Evolutionary conservation across 2,888 invertebrate genomes (phyloP), one percentile per base, ranked within the genome.

Genomic region (Heliconius aoede): DNA sequence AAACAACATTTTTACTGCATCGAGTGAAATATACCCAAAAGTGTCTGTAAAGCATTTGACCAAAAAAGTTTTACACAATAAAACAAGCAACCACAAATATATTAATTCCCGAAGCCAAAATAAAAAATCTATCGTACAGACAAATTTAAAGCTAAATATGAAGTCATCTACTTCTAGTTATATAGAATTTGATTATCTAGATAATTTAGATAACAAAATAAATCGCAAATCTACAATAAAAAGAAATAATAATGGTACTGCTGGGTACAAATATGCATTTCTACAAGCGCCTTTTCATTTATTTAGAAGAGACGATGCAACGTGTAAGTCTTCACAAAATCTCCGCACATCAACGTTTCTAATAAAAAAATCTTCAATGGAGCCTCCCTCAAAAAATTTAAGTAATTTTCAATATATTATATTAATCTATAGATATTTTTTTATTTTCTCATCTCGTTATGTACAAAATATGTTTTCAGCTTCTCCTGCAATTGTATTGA

Each of bases 151-250:
- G 76, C 74, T 62, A 73, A 78, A 75, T 32, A 26, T 67, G 15
- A 83, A 81, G 61, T 73, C 84, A 9, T 81, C 86, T 7, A 92
- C 91, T 21, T 85, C 89, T 4, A 92, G 91, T 84, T 90, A 84
- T 68, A 92, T 93, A 73, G 93, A 93, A 83, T 93, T 93, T 85
- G 90, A 92, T 83, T 93, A 93, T 83, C 85, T 90, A 76, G 90
- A 92, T 79, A 88, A 91, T 72, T 80, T 79, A 46, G 83, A 86
- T 72, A 85, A 87, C 18, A 81, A 75, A 68, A 15, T 77, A 1
- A 84, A 82, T 76, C 77, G 78, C 15, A 51, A 69, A 69, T 28
- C 30, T 24, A 82, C 82, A 77, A 78, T 83, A 24, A 73, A 51
- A 58, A 28, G n/a, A 18, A 73, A 62, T 46, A 77, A 76, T 62